Evolutionary conservation across 35 echinoderm and acorn worm species (phyloP).

Genomic region (Ptychodera flava): DNA sequence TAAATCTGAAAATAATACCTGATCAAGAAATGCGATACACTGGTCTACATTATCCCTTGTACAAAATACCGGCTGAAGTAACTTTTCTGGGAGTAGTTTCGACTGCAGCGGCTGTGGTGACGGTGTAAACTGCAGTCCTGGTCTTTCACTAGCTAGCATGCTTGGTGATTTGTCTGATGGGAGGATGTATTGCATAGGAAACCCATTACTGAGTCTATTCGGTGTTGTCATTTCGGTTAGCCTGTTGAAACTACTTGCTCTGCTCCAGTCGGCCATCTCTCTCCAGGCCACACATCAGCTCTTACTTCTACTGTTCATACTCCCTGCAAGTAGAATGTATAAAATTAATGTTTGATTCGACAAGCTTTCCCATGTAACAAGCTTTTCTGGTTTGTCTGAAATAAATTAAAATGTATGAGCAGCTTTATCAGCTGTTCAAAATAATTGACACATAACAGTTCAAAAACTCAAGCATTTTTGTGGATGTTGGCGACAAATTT

Average conservation of each 20-base stretch:
- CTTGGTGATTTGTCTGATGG: not conserved
- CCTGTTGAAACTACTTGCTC: not conserved
- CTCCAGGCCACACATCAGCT: not conserved
- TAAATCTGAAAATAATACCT: too few relatives aligned
- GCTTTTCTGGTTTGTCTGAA: too few relatives aligned
- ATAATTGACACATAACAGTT: too few relatives aligned
- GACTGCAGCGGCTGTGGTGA: not conserved
- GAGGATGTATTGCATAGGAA: not conserved
- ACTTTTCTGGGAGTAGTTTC: not conserved
- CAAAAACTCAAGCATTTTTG: too few relatives aligned
- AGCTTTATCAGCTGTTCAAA: too few relatives aligned
- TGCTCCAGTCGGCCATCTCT: not conserved
- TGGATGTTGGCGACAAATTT: too few relatives aligned
- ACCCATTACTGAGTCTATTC: not conserved
- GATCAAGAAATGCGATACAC: constrained; percentile 54
- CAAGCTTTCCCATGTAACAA: too few relatives aligned
- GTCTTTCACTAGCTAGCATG: not conserved
- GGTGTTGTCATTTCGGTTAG: not conserved
- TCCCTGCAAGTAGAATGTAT: too few relatives aligned
- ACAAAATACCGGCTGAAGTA: constrained; percentile 26
- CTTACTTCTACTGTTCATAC: not conserved
- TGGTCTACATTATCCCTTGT: constrained; percentile 54
- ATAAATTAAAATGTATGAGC: too few relatives aligned
- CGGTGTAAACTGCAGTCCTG: not conserved
- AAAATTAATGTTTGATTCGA: too few relatives aligned